phyloP scores from a whole-genome alignment of 2,113 vertebrate species.

The Bujurquina vittata region DNA sequence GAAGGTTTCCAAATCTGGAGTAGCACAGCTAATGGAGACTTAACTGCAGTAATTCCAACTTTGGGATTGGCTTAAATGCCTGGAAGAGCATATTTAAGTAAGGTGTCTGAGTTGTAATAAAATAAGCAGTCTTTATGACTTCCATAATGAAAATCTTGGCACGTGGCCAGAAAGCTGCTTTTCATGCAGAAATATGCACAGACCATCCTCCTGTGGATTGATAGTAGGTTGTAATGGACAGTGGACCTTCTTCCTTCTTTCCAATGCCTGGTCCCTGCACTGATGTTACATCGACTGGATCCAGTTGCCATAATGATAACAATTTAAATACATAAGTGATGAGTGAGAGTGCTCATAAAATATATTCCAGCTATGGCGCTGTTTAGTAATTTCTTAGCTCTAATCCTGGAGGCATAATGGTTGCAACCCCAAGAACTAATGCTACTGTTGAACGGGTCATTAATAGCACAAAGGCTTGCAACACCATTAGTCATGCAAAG shows the following conservation, averaged over 20 bases:
- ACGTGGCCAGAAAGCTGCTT: neutral
- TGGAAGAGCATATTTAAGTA: neutral
- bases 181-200: neutral
- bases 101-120: slow-evolving; percentile 3
- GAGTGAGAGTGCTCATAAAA: neutral
- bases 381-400: neutral
- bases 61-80: neutral
- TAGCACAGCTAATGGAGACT: slow-evolving; percentile 11
- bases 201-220: neutral
- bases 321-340: neutral
- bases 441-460: neutral
- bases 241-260: neutral
- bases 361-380: neutral
- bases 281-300: neutral
- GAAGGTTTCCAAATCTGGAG: neutral
- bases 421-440: neutral
- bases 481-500: slow-evolving; percentile 13
- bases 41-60: slow-evolving; percentile 31
- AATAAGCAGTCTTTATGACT: slow-evolving; percentile 20
- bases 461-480: neutral
- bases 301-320: neutral
- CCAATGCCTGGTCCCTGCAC: neutral
- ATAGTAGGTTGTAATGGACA: neutral
- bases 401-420: neutral
- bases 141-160: slow-evolving; percentile 14